phyloP scores from a whole-genome alignment of 92 coral and sea anemone species.

The Zoanthus sociatus region DNA sequence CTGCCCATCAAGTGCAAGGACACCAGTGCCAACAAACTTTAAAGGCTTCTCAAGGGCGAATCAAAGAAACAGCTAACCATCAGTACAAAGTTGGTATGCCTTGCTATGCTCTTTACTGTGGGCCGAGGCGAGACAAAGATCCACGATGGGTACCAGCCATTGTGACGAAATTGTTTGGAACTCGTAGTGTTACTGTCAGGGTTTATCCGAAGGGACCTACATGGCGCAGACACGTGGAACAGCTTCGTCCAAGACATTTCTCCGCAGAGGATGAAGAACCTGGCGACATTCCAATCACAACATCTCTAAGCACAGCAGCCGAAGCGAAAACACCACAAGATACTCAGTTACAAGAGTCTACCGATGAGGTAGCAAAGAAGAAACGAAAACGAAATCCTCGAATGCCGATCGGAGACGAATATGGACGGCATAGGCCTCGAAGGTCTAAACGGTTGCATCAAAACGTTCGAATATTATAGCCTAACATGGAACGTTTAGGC shows the following conservation, averaged over 20 bases:
- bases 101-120: slow-evolving; percentile 54
- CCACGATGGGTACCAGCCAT: slow-evolving; percentile 54
- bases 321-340: slow-evolving; percentile 26
- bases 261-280: slow-evolving; percentile 49
- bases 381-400: slow-evolving; percentile 39
- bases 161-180: slow-evolving; percentile 44
- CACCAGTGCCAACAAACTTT: slow-evolving; percentile 31
- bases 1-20: slow-evolving; percentile 47
- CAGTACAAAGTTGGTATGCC: slow-evolving; percentile 46
- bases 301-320: slow-evolving; percentile 30
- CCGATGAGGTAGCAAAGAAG: slow-evolving; percentile 9
- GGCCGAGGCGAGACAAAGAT: slow-evolving; percentile 54
- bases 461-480: slow-evolving; percentile 26
- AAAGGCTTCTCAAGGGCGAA: slow-evolving; percentile 20
- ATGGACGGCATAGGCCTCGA: slow-evolving; percentile 46
- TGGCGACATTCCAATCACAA: slow-evolving; percentile 42
- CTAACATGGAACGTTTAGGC: slow-evolving; percentile 42
- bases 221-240: slow-evolving; percentile 61
- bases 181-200: slow-evolving; percentile 49
- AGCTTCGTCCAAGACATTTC: slow-evolving; percentile 49
- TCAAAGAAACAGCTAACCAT: slow-evolving; percentile 16
- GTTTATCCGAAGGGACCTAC: slow-evolving; percentile 53
- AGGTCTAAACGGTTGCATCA: slow-evolving; percentile 33
- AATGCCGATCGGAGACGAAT: slow-evolving; percentile 39
- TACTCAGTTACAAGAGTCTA: slow-evolving; percentile 18